Conservation (phyloP, 2,113 vertebrate species). For the Glaucidium brasilianum region DNA sequence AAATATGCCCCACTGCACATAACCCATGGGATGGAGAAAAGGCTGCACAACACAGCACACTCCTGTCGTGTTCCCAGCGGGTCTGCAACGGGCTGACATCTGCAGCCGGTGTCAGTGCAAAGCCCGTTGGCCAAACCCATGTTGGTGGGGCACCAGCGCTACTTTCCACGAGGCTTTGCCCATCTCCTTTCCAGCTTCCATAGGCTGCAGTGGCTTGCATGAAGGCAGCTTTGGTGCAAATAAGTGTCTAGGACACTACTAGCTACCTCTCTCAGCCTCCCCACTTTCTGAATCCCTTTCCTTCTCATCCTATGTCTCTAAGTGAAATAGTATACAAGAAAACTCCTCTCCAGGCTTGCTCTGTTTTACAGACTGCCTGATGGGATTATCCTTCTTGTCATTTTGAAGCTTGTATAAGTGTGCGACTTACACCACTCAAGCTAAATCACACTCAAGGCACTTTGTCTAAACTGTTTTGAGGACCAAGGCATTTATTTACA, state of each 20-base stretch:
- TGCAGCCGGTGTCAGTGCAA: accelerated
- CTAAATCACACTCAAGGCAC: conserved; percentile 38
- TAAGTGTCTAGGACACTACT: not conserved
- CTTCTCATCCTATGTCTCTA: not conserved
- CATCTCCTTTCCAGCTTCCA: not conserved
- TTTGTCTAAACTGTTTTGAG: conserved; percentile 27
- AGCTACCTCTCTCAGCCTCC: not conserved
- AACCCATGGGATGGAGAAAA: not conserved
- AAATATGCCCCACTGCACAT: not conserved
- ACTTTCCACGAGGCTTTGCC: not conserved
- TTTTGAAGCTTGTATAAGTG: conserved; percentile 29
- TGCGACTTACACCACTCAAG: conserved; percentile 4
- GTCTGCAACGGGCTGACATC: accelerated
- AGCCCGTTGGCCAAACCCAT: not conserved
- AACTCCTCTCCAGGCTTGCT: conserved; percentile 6
- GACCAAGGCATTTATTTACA: not conserved
- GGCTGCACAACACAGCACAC: accelerated
- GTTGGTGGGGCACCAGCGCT: not conserved
- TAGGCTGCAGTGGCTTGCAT: not conserved
- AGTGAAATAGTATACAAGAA: conserved; percentile 32
- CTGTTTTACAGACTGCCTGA: conserved; percentile 34
- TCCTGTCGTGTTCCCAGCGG: accelerated
- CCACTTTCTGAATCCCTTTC: not conserved
- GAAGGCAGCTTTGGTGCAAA: not conserved
- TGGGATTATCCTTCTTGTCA: conserved; percentile 56